Base-by-base conservation (phyloP, 1,140 invertebrate species). In the Ceratina australensis region DNA sequence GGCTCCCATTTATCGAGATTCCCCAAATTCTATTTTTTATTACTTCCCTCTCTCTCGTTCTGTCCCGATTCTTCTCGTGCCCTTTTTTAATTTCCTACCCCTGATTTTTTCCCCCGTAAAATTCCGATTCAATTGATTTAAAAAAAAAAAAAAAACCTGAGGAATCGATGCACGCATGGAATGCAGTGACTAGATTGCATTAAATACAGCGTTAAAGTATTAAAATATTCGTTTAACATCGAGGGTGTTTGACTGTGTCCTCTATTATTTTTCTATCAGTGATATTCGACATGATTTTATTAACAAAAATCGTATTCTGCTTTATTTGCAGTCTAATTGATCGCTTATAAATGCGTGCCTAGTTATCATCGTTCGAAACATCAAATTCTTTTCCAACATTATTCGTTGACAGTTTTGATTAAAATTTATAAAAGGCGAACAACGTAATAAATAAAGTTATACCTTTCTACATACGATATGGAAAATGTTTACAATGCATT, bases 1-100 rank as follows among this genome's bases (percentile, higher is more conserved):
- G 61, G 67, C 61, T 56, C 76, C 66, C 76, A 76, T 74, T 83
- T 83, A 82, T 83, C 65, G 82, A 82, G 69, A 65, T 72, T 52
- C 26, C 22, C n/a, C 64, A 22, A 72, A 64, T 49, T 47, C 47
- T 22, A n/a, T 3, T 26, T 42, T 71, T 24, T 20, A 56, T 60
- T 24, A 33, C 57, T 59, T 49, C 83, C 68, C 33, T 57, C 67
- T 60, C 13, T 56, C 13, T 64, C 59, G 83, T 84, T 84, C 54
- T 24, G 50, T 7, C 5, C 3, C 3, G 3, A 42, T 2, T 20
- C 22, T 15, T 5, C 16, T 16, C 22, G 24, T 33, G 15, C 18
- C 20, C 22, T 73, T 69, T 28, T 33, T 20, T 0, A 15, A 0
- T 20, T 52, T 10, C 18, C 10, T n/a, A 13, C 16, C 8, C 15